Percentiles rank a stretch among this genome's conserved stretches.
Conservation (phyloP, 2,797 vertebrate genomes). For the Cossypha polioptera region DNA sequence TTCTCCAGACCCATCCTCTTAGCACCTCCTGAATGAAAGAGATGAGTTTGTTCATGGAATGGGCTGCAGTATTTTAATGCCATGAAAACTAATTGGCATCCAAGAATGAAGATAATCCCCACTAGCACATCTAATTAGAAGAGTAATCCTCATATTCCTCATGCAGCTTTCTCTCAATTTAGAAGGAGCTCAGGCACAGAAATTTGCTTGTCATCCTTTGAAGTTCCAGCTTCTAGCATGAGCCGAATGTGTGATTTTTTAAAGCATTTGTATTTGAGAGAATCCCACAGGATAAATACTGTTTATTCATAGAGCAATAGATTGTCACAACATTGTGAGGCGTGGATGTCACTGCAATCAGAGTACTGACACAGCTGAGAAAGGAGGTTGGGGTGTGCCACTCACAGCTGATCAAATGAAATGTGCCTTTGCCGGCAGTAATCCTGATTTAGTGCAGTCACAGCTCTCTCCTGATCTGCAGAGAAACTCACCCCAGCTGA, state of each 20-base stretch:
- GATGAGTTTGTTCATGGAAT: neutral
- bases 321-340: constrained; percentile 28
- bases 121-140: neutral
- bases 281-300: constrained; percentile 18
- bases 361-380: constrained; percentile 19
- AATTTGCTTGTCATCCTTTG: neutral
- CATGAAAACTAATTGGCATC: neutral
- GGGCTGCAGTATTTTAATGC: neutral
- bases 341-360: rapidly evolving
- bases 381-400: neutral
- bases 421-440: neutral
- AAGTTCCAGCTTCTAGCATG: neutral
- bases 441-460: neutral
- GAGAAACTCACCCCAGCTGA: neutral
- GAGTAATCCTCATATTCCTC: neutral
- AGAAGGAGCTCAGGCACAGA: neutral
- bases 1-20: neutral
- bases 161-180: neutral
- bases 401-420: neutral
- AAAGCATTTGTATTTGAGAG: neutral
- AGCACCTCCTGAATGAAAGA: neutral
- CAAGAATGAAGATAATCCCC: neutral
- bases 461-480: neutral
- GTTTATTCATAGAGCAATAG: neutral
- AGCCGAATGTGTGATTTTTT: neutral